Evolutionary conservation across 1,140 invertebrate genomes (phyloP).

Genomic region (Neodiprion pinetum): DNA sequence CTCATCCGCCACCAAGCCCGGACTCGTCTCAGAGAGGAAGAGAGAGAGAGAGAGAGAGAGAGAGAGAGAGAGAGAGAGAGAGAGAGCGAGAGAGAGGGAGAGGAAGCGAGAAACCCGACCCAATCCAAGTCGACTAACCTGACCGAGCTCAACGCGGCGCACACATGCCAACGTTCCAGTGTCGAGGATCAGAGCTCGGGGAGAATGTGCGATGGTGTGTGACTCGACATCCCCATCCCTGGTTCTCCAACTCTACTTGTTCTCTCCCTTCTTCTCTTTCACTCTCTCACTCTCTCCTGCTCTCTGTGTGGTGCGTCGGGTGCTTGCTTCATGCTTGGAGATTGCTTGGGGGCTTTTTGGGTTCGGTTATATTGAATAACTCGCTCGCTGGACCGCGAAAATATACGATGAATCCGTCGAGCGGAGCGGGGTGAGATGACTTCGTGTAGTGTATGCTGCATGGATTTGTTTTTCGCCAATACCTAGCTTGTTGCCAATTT

Average conservation of each 20-base stretch:
- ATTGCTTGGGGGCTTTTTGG: constrained; percentile 60
- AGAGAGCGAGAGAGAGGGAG: background rate
- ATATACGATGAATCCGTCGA: constrained; percentile 48
- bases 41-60: background rate
- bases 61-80: background rate
- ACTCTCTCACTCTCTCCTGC: no score
- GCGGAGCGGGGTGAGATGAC: constrained; percentile 5
- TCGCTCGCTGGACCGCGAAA: constrained; percentile 64
- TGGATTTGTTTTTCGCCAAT: constrained; percentile 9
- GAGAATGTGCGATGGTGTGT: background rate
- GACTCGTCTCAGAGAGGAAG: background rate
- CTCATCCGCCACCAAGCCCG: no score
- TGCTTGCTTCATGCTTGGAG: constrained; percentile 37
- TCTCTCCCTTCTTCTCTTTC: background rate
- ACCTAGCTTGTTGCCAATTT: background rate
- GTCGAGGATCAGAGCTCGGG: background rate
- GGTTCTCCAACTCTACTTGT: background rate
- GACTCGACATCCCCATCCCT: no score
- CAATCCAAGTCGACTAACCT: background rate
- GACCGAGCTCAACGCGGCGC: no score
- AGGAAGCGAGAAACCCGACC: background rate
- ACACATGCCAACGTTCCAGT: background rate
- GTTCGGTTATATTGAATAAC: constrained; percentile 63
- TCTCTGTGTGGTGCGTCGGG: background rate
- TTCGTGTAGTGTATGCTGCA: constrained; percentile 1